Percentiles rank a stretch among this genome's conserved stretches.
Conservation (phyloP, 2,797 vertebrate genomes). For the Gallirallus australis region DNA sequence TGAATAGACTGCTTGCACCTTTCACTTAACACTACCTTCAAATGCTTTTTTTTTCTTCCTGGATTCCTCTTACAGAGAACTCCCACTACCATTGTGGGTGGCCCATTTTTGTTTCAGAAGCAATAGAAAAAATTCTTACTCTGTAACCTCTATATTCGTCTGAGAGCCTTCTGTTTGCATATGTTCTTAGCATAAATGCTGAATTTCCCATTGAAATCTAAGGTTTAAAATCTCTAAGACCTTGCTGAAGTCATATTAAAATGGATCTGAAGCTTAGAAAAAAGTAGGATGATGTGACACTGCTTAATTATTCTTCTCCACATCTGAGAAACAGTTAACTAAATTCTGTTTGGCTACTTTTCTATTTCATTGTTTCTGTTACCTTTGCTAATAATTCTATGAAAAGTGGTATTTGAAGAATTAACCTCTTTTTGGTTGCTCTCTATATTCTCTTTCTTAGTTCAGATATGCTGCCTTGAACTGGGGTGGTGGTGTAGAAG, state of each 20-base stretch:
- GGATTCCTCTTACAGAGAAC: not conserved
- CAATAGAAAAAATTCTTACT: not conserved
- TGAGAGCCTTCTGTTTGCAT: not conserved
- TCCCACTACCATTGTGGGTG: not conserved
- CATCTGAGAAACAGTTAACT: not conserved
- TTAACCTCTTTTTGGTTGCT: not conserved
- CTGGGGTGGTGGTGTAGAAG: not conserved
- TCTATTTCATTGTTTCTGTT: not conserved
- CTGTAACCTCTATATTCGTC: not conserved
- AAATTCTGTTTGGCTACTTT: not conserved
- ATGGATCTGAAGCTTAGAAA: not conserved
- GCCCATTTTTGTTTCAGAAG: not conserved
- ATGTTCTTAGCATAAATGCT: not conserved
- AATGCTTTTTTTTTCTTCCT: not conserved
- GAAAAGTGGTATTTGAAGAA: not conserved
- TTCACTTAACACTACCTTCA: not conserved
- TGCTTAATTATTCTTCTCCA: not conserved
- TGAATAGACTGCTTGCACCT: not conserved
- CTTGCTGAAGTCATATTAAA: not conserved
- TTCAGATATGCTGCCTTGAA: not conserved
- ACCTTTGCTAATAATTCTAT: not conserved
- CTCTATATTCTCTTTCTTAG: not conserved
- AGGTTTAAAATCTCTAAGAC: not conserved
- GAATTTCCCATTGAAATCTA: not conserved
- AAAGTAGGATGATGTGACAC: not conserved